phyloP scores from a whole-genome alignment of 2,888 invertebrate species.

The Chloroclystis v-ata region DNA sequence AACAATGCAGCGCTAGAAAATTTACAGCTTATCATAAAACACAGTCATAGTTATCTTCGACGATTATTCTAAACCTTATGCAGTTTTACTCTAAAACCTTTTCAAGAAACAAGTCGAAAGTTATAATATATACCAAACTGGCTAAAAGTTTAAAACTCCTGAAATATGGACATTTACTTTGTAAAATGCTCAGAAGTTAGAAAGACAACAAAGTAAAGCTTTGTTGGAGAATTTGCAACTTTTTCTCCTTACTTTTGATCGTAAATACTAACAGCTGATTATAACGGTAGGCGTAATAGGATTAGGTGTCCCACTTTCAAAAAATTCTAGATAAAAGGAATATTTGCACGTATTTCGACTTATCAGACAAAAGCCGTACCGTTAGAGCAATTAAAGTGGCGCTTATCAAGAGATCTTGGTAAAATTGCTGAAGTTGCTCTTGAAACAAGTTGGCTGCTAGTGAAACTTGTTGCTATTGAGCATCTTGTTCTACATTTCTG shows the following conservation, averaged over 20 bases:
- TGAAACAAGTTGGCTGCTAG: not conserved
- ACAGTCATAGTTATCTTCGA: too few relatives aligned
- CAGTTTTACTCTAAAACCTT: not conserved
- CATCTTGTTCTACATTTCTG: conserved; percentile 2
- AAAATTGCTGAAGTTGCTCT: conserved; percentile 3
- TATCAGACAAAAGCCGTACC: conserved; percentile 27
- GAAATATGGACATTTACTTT: conserved; percentile 1
- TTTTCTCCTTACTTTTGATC: conserved; percentile 3
- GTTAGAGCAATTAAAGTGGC: conserved; percentile 22
- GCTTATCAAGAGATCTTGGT: conserved; percentile 20
- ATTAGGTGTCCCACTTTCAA: conserved; percentile 28
- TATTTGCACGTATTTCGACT: conserved; percentile 39
- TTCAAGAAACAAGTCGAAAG: not conserved
- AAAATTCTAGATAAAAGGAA: conserved; percentile 28
- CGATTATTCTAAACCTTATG: not conserved
- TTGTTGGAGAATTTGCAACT: not conserved
- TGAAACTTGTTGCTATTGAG: not conserved
- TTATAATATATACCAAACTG: not conserved
- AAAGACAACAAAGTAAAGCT: conserved; percentile 2
- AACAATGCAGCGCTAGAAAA: too few relatives aligned
- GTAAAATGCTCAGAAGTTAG: not conserved
- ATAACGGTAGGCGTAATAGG: conserved; percentile 25
- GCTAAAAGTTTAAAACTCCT: not conserved
- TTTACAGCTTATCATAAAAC: too few relatives aligned
- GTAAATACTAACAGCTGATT: conserved; percentile 10